These are phyloP conservation scores for Drosophila lacicola DNA, from an alignment of 2,888 invertebrate species.

Conservation along the genomic window DNA sequence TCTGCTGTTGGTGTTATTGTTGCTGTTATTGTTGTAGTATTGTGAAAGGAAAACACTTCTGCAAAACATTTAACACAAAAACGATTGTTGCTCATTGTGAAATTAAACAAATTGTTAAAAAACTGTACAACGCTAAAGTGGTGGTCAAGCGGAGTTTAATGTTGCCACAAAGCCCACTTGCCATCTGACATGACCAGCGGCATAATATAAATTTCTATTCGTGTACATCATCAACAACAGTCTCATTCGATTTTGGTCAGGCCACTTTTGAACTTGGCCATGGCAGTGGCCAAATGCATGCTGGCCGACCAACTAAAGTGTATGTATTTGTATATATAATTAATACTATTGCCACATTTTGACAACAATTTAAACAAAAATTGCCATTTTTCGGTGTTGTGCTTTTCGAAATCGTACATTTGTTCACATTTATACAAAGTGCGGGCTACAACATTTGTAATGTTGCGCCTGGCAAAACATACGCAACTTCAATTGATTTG, in stretches of 20 bases:
- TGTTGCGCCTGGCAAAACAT: constrained; percentile 53
- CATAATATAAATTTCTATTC: constrained; percentile 20
- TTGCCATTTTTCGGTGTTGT: constrained; percentile 6
- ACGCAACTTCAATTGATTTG: constrained; percentile 62
- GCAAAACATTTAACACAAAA: constrained; percentile 42
- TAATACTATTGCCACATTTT: constrained; percentile 21
- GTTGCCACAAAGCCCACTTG: constrained; percentile 4
- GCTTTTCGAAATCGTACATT: neutral
- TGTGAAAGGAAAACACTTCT: constrained; percentile 57
- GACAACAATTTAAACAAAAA: constrained; percentile 32
- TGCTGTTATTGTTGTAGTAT: constrained; percentile 40
- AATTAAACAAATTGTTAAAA: constrained; percentile 43
- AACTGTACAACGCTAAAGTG: constrained; percentile 33
- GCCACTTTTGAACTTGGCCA: constrained; percentile 69
- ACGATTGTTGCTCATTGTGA: constrained; percentile 56
- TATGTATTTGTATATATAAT: constrained; percentile 32
- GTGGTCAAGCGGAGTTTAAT: constrained; percentile 22
- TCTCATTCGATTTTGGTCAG: constrained; percentile 37
- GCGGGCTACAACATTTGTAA: constrained; percentile 27
- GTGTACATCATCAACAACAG: constrained; percentile 30
- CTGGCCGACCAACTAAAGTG: constrained; percentile 35
- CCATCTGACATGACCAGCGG: constrained; percentile 26
- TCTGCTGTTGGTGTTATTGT: constrained; percentile 30
- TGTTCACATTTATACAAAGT: neutral
- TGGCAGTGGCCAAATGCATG: constrained; percentile 55